These are phyloP conservation scores for Pollimyrus isidori DNA, from an alignment of 2,113 vertebrate species.

Conservation along the genomic window DNA sequence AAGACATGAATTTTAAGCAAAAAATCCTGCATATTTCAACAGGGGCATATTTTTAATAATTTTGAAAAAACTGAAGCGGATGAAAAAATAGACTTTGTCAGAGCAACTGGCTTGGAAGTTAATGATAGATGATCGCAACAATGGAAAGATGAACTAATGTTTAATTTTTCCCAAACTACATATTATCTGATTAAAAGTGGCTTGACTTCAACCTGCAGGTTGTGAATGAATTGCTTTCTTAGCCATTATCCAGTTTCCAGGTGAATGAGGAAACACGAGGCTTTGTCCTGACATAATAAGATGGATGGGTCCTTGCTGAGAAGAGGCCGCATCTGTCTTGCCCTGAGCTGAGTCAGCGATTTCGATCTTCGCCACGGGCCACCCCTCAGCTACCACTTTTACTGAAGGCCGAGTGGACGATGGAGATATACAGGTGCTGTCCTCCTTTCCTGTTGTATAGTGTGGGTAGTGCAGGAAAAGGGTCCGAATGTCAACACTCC, in stretches of 20 bases:
- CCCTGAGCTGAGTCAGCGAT: slow-evolving; percentile 21
- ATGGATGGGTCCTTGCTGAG: slow-evolving; percentile 19
- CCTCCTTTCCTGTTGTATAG: neutral
- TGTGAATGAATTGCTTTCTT: neutral
- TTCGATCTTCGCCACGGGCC: neutral
- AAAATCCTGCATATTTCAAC: neutral
- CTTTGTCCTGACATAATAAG: neutral
- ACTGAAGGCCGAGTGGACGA: slow-evolving; percentile 19
- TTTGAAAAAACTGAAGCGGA: neutral
- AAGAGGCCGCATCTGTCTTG: neutral
- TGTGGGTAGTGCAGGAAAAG: neutral
- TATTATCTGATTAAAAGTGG: neutral
- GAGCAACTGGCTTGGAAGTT: neutral
- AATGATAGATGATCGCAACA: neutral
- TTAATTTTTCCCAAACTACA: neutral
- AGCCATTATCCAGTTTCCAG: neutral
- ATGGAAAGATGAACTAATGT: neutral
- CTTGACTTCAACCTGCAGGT: neutral
- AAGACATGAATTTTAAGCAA: neutral
- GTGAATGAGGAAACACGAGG: neutral
- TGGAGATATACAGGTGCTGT: neutral
- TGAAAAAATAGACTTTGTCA: neutral
- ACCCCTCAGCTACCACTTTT: slow-evolving; percentile 23
- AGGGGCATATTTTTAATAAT: neutral
- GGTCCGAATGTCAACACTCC: neutral